Evolutionary conservation across 2,888 invertebrate genomes (phyloP).

Genomic region (Sphecodes monilicornis): DNA sequence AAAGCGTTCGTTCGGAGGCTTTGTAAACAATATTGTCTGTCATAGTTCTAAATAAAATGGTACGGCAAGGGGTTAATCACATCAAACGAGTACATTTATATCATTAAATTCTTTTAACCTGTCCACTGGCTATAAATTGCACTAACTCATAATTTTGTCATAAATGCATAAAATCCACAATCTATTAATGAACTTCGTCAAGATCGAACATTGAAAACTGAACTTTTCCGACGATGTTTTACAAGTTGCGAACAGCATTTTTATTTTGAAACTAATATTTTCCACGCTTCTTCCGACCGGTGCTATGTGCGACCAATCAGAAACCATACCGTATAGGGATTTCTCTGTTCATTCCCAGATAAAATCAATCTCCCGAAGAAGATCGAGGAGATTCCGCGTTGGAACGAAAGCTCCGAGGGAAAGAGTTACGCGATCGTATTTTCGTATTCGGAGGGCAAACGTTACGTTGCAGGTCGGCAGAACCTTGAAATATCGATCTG

Average conservation of each 20-base stretch:
- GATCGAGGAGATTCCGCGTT: neutral
- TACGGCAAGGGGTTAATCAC: too few species aligned
- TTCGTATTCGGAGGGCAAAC: constrained; percentile 4
- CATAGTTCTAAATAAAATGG: too few species aligned
- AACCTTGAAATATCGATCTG: constrained; percentile 82
- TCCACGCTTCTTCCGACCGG: neutral
- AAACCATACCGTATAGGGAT: neutral
- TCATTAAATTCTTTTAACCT: too few species aligned
- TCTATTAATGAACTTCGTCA: neutral
- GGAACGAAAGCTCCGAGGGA: neutral
- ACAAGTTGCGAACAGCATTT: neutral
- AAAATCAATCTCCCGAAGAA: neutral
- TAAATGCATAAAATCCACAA: too few species aligned
- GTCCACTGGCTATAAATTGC: too few species aligned
- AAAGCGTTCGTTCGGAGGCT: too few species aligned
- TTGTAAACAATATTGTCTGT: too few species aligned
- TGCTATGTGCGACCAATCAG: neutral
- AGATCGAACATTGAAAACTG: neutral
- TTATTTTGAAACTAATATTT: neutral
- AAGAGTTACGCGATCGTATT: neutral
- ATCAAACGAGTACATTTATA: too few species aligned
- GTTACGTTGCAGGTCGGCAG: constrained; percentile 60
- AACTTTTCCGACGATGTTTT: neutral
- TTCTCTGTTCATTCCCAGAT: neutral
- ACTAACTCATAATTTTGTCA: too few species aligned